Conservation (phyloP, 2,113 vertebrate genomes). For the Tylochromis polylepis region DNA sequence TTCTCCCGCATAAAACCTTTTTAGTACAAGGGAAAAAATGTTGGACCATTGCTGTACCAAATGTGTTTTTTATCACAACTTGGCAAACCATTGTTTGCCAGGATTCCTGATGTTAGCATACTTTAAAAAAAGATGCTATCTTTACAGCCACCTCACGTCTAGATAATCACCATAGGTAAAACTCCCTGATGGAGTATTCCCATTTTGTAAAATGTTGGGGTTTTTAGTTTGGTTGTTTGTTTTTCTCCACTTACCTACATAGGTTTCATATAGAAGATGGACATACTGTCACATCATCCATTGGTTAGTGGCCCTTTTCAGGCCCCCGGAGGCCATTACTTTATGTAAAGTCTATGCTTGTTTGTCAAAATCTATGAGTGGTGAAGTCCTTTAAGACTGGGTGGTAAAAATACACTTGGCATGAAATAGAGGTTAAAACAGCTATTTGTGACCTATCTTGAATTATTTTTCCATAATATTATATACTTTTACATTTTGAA, state of each 20-base stretch:
- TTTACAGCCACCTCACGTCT: background rate
- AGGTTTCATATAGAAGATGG: background rate
- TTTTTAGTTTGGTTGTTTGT: background rate
- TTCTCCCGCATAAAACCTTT: conserved; percentile 32
- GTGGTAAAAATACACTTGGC: background rate
- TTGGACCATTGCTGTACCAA: conserved; percentile 25
- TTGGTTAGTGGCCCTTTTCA: background rate
- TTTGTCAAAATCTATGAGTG: background rate
- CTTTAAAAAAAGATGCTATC: background rate
- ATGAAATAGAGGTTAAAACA: background rate
- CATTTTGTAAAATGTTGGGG: background rate
- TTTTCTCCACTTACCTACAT: background rate
- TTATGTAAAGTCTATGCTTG: background rate
- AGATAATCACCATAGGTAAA: background rate
- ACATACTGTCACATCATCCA: background rate
- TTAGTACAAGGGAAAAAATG: conserved; percentile 36
- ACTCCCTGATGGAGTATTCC: background rate
- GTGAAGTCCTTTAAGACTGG: background rate
- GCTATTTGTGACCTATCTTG: background rate
- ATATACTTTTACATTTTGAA: background rate
- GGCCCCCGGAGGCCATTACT: background rate
- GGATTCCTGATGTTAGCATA: background rate
- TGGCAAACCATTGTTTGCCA: conserved; percentile 14
- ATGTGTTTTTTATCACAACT: conserved; percentile 36
- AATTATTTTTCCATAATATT: background rate